Percentiles rank a stretch among this genome's conserved stretches.
Conservation (phyloP, 2,888 invertebrate genomes). For the Spatulosminthurus flaviceps region DNA sequence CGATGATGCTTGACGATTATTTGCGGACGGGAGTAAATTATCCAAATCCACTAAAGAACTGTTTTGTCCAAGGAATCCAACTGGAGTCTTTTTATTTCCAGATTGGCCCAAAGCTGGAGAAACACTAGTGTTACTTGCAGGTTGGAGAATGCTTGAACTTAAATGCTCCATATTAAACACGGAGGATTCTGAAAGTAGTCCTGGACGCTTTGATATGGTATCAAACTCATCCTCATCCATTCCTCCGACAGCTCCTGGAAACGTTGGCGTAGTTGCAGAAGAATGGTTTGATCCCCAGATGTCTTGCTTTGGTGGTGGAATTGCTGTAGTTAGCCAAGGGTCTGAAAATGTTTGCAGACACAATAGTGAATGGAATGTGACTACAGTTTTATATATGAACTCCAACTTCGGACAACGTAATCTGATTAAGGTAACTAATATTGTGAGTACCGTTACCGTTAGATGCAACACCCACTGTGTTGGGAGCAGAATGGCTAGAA, state of each 20-base stretch:
- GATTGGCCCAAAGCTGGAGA: constrained; percentile 31
- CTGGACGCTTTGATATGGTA: constrained; percentile 78
- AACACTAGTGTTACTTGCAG: constrained; percentile 39
- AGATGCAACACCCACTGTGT: constrained; percentile 61
- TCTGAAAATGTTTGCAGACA: constrained; percentile 52
- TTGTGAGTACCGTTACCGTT: no score
- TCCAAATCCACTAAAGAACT: constrained; percentile 96
- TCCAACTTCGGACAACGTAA: no score
- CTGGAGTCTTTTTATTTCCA: constrained; percentile 80
- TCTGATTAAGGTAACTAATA: no score
- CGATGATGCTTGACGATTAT: constrained; percentile 41
- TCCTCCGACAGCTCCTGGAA: constrained; percentile 67
- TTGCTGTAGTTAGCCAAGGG: constrained; percentile 62
- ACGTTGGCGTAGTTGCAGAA: constrained; percentile 61
- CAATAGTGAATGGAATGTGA: no score
- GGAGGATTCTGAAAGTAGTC: constrained; percentile 41
- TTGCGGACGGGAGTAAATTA: constrained; percentile 79
- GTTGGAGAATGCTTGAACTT: constrained; percentile 57
- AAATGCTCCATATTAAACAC: constrained; percentile 59
- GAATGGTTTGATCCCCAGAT: constrained; percentile 66
- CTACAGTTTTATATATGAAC: no score
- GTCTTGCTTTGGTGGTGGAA: constrained; percentile 62
- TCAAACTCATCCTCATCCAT: constrained; percentile 82
- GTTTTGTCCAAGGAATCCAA: constrained; percentile 96
- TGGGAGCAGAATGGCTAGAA: constrained; percentile 73